Conservation (phyloP, 2,797 vertebrate species). For the Poeciliopsis presidionis region DNA sequence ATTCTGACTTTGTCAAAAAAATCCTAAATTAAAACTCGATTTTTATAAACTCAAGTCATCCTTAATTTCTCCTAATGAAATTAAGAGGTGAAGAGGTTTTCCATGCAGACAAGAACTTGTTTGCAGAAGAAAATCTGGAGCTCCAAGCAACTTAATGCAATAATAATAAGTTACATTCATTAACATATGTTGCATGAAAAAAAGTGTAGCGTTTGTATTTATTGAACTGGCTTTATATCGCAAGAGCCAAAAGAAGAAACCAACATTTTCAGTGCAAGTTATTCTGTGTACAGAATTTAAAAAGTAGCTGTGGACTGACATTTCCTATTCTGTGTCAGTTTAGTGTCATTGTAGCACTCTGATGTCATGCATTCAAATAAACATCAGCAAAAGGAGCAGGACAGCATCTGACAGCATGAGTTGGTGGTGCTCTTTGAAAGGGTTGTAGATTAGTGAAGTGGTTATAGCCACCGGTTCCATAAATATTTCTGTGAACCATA, state of each 20-base stretch:
- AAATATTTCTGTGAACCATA: conserved; percentile 14
- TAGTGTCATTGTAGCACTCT: conserved; percentile 17
- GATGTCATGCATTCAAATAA: conserved; percentile 28
- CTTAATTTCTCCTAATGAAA: background rate
- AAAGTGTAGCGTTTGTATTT: background rate
- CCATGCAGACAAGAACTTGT: background rate
- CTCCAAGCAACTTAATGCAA: background rate
- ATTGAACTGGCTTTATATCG: background rate
- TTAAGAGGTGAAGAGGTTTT: background rate
- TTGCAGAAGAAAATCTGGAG: background rate
- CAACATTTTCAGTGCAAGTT: conserved; percentile 17
- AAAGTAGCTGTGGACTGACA: conserved; percentile 13
- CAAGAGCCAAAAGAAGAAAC: background rate
- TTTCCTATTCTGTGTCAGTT: conserved; percentile 16
- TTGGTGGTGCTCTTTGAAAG: conserved; percentile 16
- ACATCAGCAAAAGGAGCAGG: conserved; percentile 18
- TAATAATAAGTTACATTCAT: background rate
- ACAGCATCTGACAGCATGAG: conserved; percentile 19
- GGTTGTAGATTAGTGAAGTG: conserved; percentile 9
- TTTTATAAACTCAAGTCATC: background rate
- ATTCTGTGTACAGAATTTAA: conserved; percentile 9
- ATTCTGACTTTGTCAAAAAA: too few species aligned
- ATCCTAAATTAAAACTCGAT: background rate
- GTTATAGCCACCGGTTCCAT: conserved; percentile 1
- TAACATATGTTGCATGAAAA: background rate